phyloP scores from a whole-genome alignment of 2,797 vertebrate genomes.

The Okamejei kenojei region DNA sequence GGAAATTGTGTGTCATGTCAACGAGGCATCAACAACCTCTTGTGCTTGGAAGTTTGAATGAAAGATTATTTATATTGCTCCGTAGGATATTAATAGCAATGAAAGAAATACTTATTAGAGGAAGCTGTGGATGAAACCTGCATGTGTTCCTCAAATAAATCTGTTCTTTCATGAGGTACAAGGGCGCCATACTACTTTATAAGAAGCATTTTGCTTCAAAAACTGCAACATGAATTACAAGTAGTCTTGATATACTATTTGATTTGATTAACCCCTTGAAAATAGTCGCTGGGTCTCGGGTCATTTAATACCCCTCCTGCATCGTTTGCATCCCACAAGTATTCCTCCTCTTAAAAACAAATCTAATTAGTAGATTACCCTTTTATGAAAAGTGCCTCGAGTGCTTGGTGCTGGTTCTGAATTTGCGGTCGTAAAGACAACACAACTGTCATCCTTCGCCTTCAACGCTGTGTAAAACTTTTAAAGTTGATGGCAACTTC shows the following conservation, averaged over 20 bases:
- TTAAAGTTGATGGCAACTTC: no score
- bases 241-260: neutral
- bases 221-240: neutral
- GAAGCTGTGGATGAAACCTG: neutral
- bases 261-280: conserved; percentile 15
- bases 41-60: neutral
- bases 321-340: neutral
- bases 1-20: neutral
- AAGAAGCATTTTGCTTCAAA: neutral
- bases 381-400: neutral
- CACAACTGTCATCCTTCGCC: no score
- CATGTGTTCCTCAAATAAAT: neutral
- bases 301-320: neutral
- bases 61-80: neutral
- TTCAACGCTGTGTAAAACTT: no score
- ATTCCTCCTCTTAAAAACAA: conserved; percentile 13
- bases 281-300: neutral
- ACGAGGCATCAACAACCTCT: neutral
- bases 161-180: neutral
- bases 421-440: no score
- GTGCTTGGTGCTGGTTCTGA: neutral
- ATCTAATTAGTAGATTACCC: neutral
- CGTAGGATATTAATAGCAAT: neutral
- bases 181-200: neutral
- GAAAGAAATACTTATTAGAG: neutral